Percentiles rank a stretch among this genome's conserved stretches.
Evolutionary conservation across 23 tunicate genomes (phyloP).

Genomic region (Clavelina lepadiformis): DNA sequence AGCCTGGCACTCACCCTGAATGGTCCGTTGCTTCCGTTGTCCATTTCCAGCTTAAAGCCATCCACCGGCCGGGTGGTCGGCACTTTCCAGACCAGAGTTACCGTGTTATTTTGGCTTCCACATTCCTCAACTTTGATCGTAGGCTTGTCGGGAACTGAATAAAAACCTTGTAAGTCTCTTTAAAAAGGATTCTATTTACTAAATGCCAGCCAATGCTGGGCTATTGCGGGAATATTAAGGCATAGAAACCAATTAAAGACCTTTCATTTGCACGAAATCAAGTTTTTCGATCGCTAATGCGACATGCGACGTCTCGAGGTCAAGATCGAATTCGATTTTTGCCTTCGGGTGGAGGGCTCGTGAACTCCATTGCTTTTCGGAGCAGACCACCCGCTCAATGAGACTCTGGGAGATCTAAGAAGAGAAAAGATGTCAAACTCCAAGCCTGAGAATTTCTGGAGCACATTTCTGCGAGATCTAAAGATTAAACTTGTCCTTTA

Average conservation of each 20-base stretch:
- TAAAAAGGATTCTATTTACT: not conserved
- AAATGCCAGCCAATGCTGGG: not conserved
- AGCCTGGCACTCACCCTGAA: slow-evolving; percentile 57
- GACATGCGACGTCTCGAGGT: slow-evolving; percentile 27
- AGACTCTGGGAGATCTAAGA: slow-evolving; percentile 70
- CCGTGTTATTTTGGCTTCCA: slow-evolving; percentile 61
- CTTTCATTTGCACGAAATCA: slow-evolving; percentile 51
- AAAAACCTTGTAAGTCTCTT: not conserved
- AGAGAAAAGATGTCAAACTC: too few species aligned
- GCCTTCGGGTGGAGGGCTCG: slow-evolving; percentile 33
- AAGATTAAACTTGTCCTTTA: too few species aligned
- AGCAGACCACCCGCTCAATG: slow-evolving; percentile 55
- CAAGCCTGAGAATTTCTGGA: too few species aligned
- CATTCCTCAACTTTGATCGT: slow-evolving; percentile 42
- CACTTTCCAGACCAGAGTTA: slow-evolving; percentile 61
- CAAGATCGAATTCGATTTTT: slow-evolving; percentile 47
- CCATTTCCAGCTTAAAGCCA: slow-evolving; percentile 75
- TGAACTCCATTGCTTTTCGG: slow-evolving; percentile 72
- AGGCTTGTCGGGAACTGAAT: slow-evolving; percentile 81
- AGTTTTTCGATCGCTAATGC: slow-evolving; percentile 43
- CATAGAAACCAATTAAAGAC: slow-evolving; percentile 9
- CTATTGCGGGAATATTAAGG: not conserved
- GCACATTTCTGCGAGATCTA: too few species aligned
- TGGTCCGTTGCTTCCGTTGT: slow-evolving; percentile 79
- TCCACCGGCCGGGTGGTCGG: slow-evolving; percentile 24